Percentiles rank a stretch among this genome's conserved stretches.
Conservation (phyloP, 2,797 vertebrate genomes). For the Fistularia tabacaria region DNA sequence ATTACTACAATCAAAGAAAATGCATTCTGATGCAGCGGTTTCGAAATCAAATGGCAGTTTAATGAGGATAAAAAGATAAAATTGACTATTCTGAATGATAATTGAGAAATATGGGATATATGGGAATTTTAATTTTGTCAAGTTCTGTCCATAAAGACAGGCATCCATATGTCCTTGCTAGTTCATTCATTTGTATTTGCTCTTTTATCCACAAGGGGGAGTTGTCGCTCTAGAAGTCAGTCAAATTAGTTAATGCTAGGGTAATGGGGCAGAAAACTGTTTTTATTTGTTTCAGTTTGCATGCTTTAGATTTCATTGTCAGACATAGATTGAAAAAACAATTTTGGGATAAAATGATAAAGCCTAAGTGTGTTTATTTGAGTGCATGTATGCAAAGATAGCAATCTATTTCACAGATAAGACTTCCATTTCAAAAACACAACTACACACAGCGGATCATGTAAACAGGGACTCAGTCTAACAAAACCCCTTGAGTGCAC, state of each 20-base stretch:
- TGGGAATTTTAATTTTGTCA: neutral
- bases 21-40: too few relatives aligned
- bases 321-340: neutral
- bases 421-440: conserved; percentile 41
- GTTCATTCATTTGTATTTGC: conserved; percentile 7
- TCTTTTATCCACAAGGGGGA: conserved; percentile 38
- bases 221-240: conserved; percentile 1
- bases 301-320: too few relatives aligned
- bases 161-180: neutral
- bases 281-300: too few relatives aligned
- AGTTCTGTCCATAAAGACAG: too few relatives aligned
- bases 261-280: conserved; percentile 46
- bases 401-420: conserved; percentile 43
- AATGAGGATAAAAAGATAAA: too few relatives aligned
- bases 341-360: too few relatives aligned
- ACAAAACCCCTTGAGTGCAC: conserved; percentile 41
- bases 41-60: too few relatives aligned
- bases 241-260: too few relatives aligned
- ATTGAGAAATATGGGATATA: neutral
- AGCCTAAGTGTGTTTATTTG: conserved; percentile 12
- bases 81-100: too few relatives aligned
- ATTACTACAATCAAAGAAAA: too few relatives aligned
- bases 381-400: conserved; percentile 26
- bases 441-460: conserved; percentile 7
- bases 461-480: conserved; percentile 21